Evolutionary conservation across 2,888 invertebrate species (phyloP).

Genomic region (Spisula subtruncata): DNA sequence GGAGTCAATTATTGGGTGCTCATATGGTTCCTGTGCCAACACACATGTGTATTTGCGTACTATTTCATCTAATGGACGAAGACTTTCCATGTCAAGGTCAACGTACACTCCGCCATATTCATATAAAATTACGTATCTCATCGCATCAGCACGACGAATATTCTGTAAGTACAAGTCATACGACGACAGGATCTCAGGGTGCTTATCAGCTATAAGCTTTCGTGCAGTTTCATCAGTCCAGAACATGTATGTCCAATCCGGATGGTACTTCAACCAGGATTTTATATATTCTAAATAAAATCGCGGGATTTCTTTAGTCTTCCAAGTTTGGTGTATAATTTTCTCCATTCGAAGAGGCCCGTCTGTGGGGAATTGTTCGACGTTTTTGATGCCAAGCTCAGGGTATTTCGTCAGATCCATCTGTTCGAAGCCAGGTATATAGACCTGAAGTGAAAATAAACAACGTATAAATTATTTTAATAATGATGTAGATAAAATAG

Average conservation of each 20-base stretch:
- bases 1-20: constrained; percentile 81
- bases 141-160: constrained; percentile 84
- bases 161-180: constrained; percentile 82
- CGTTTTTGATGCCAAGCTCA: constrained; percentile 50
- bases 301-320: constrained; percentile 76
- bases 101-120: constrained; percentile 86
- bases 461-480: no score
- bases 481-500: no score
- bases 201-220: constrained; percentile 80
- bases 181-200: constrained; percentile 78
- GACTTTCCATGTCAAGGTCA: constrained; percentile 85
- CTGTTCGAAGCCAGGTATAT: constrained; percentile 48
- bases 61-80: constrained; percentile 79
- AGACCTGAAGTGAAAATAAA: constrained; percentile 36
- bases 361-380: constrained; percentile 61
- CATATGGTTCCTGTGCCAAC: constrained; percentile 83
- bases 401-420: constrained; percentile 52
- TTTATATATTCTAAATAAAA: constrained; percentile 80
- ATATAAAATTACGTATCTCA: constrained; percentile 85
- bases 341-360: constrained; percentile 58
- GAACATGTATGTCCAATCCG: constrained; percentile 86
- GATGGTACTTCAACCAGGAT: constrained; percentile 83
- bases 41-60: constrained; percentile 79
- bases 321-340: constrained; percentile 85
- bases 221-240: constrained; percentile 86